Evolutionary conservation across 2,113 vertebrate genomes (phyloP).

Genomic region (Laticauda laticaudata): DNA sequence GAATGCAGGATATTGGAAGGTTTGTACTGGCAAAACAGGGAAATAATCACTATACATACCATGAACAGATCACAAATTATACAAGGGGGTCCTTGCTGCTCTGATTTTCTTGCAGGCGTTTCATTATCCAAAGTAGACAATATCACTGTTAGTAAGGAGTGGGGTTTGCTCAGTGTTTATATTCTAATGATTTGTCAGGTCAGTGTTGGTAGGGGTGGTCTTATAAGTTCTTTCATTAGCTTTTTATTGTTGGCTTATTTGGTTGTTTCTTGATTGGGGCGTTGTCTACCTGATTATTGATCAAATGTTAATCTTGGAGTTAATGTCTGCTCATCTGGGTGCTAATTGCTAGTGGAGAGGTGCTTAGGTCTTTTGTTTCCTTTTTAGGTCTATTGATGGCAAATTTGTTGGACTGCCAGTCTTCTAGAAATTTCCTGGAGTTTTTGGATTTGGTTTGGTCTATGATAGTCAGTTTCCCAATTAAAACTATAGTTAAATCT

Average conservation of each 20-base stretch:
- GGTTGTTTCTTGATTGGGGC: too few species aligned
- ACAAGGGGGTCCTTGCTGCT: neutral
- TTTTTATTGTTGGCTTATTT: too few species aligned
- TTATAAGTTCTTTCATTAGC: neutral
- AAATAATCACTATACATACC: neutral
- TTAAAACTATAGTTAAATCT: too few species aligned
- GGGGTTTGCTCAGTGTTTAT: neutral
- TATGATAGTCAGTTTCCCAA: too few species aligned
- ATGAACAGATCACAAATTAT: neutral
- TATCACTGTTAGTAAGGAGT: neutral
- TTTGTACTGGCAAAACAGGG: neutral
- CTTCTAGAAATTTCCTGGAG: too few species aligned
- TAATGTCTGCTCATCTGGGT: too few species aligned
- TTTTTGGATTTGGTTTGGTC: too few species aligned
- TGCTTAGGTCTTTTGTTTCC: too few species aligned
- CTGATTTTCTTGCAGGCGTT: neutral
- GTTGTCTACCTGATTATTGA: too few species aligned
- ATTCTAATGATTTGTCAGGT: neutral
- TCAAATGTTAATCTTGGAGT: neutral
- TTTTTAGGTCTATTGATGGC: too few species aligned
- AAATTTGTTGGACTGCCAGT: too few species aligned
- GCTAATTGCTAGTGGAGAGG: too few species aligned
- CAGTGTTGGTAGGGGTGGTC: neutral
- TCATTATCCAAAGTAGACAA: neutral
- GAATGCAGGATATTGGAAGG: neutral